Evolutionary conservation across 2,113 vertebrate genomes (phyloP).

Genomic region (Rynchops niger): DNA sequence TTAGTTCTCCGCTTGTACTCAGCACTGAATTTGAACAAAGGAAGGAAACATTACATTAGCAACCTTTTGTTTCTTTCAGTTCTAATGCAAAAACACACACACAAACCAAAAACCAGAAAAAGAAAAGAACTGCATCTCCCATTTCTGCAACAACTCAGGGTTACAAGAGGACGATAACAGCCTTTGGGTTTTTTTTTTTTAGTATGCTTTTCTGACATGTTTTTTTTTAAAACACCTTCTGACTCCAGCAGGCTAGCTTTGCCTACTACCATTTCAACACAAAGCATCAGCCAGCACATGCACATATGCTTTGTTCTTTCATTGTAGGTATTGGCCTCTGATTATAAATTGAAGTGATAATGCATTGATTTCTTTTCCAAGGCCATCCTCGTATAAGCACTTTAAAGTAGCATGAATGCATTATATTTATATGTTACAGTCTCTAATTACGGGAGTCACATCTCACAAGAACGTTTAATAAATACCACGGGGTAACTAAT

Average conservation of each 20-base stretch:
- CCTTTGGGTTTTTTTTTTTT: neutral
- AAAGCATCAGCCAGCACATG: neutral
- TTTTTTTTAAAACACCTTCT: neutral
- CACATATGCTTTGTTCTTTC: neutral
- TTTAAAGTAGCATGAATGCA: neutral
- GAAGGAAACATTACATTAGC: constrained; percentile 20
- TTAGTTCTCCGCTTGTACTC: constrained; percentile 96
- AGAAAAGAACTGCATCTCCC: neutral
- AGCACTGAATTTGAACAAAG: constrained; percentile 82
- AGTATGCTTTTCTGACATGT: neutral
- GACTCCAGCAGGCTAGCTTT: neutral
- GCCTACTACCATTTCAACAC: neutral
- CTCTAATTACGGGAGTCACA: constrained; percentile 14
- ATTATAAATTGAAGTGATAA: constrained; percentile 1
- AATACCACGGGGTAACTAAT: constrained; percentile 15
- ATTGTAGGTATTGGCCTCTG: neutral
- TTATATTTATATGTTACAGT: neutral
- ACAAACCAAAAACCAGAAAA: neutral
- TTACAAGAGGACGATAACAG: neutral
- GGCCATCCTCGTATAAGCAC: neutral
- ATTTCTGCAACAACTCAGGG: neutral
- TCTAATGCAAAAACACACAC: neutral
- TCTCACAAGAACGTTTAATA: neutral
- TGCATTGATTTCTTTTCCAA: constrained; percentile 8
- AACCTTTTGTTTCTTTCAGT: neutral